Evolutionary conservation across 1,140 invertebrate genomes (phyloP).

Genomic region (Calosoma granatense): DNA sequence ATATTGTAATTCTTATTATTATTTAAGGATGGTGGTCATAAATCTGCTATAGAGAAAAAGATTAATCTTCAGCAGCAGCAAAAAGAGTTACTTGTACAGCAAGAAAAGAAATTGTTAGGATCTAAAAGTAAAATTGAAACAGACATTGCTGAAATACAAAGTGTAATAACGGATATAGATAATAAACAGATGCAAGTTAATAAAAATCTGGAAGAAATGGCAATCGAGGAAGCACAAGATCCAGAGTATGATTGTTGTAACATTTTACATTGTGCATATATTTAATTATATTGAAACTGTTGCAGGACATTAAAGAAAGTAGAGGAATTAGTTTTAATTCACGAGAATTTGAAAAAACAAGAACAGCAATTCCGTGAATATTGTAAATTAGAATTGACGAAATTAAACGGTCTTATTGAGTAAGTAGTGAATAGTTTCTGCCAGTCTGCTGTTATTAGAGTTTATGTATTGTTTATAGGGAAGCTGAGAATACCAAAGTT

Average conservation of each 20-base stretch:
- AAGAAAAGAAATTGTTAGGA: constrained; percentile 34
- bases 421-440: constrained; percentile 28
- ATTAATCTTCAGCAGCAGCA: constrained; percentile 43
- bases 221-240: constrained; percentile 36
- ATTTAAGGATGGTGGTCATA: constrained; percentile 23
- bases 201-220: constrained; percentile 37
- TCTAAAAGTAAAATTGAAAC: constrained; percentile 33
- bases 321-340: constrained; percentile 52
- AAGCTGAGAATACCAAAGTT: constrained; percentile 38
- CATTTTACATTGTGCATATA: constrained; percentile 3
- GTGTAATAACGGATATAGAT: constrained; percentile 25
- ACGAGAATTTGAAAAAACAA: constrained; percentile 63
- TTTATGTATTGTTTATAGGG: constrained; percentile 28
- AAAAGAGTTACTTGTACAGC: constrained; percentile 38
- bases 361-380: constrained; percentile 65
- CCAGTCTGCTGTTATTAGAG: not conserved
- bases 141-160: constrained; percentile 24
- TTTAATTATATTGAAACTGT: constrained; percentile 14
- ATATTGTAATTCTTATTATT: constrained; percentile 7
- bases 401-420: constrained; percentile 47
- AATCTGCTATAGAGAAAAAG: constrained; percentile 40
- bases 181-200: constrained; percentile 25
- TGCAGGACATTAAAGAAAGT: constrained; percentile 51
- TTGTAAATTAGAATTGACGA: constrained; percentile 54
- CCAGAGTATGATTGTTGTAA: constrained; percentile 35